These are phyloP conservation scores for Callorhinus ursinus DNA, from an alignment of 2,113 vertebrate genomes.

Conservation along the genomic window DNA sequence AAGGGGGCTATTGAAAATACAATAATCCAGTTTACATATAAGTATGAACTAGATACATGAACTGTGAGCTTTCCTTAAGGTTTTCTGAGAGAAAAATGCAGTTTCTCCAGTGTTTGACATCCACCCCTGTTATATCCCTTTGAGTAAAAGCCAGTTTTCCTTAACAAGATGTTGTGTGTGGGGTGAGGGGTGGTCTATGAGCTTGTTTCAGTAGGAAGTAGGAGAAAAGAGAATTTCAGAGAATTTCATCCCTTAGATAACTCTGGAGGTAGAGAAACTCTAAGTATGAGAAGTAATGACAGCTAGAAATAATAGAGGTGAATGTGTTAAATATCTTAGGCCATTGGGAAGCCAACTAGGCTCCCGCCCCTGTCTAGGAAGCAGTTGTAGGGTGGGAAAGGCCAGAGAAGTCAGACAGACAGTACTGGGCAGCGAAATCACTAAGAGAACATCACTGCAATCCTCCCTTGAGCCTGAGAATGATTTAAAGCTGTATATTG, in stretches of 20 bases:
- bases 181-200: not conserved
- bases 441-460: not conserved
- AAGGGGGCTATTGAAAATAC: not conserved
- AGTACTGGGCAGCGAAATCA: not conserved
- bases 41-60: not conserved
- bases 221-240: not conserved
- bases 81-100: not conserved
- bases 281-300: not conserved
- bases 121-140: not conserved
- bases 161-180: not conserved
- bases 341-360: not conserved
- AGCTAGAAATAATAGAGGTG: slow-evolving; percentile 8
- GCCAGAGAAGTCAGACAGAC: not conserved
- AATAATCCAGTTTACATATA: not conserved
- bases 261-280: slow-evolving; percentile 13
- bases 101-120: not conserved
- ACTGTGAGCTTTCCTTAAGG: not conserved
- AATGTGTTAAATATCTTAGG: not conserved
- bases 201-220: slow-evolving; percentile 22
- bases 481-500: slow-evolving; percentile 26
- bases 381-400: not conserved
- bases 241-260: not conserved
- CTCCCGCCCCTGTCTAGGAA: not conserved
- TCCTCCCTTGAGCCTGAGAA: not conserved
- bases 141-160: not conserved